Evolutionary conservation across 2,797 vertebrate genomes (phyloP).

Genomic region (Gallinago stenura): DNA sequence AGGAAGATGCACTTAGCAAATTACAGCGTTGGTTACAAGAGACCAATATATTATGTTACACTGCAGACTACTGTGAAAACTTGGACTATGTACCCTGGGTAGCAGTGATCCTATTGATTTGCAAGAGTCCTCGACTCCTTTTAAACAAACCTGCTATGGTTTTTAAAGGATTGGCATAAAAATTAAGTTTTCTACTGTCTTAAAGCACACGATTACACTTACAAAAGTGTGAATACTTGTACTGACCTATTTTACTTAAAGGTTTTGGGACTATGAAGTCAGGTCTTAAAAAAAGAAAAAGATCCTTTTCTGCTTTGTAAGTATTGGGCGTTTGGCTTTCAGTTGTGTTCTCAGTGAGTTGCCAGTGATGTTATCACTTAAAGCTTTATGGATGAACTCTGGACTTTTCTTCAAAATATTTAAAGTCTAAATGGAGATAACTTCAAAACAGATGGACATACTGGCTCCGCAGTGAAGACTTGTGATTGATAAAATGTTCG

Average conservation of each 20-base stretch:
- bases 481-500: background rate
- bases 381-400: background rate
- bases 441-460: background rate
- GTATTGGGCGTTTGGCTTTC: background rate
- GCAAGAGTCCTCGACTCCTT: background rate
- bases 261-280: background rate
- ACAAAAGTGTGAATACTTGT: background rate
- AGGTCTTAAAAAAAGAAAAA: background rate
- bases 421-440: background rate
- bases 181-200: background rate
- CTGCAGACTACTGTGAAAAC: background rate
- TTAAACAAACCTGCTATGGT: background rate
- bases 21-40: background rate
- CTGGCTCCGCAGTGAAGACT: background rate
- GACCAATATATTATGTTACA: fast-evolving
- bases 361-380: background rate
- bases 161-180: background rate
- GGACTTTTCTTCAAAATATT: background rate
- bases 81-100: background rate
- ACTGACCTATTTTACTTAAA: background rate
- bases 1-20: background rate
- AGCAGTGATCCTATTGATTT: background rate
- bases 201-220: background rate
- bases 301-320: background rate
- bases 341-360: background rate